Evolutionary conservation across 2,888 invertebrate genomes (phyloP).

Genomic region (Schizaphis graminum): DNA sequence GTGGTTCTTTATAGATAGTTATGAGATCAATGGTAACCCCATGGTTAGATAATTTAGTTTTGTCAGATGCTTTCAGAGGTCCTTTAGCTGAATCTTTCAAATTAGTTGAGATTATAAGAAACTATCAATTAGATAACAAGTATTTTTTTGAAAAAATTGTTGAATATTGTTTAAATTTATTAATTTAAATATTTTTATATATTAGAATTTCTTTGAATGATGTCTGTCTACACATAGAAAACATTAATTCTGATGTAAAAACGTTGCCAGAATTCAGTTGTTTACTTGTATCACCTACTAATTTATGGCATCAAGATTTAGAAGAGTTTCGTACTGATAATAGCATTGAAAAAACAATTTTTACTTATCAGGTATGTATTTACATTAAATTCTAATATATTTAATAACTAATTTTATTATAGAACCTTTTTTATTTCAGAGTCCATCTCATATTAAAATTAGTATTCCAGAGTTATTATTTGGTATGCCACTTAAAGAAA

Average conservation of each 20-base stretch:
- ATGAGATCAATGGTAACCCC: slow-evolving; percentile 83
- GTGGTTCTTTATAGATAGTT: slow-evolving; percentile 70
- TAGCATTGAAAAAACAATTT: slow-evolving; percentile 85
- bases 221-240: slow-evolving; percentile 88
- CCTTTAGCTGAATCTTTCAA: slow-evolving; percentile 92
- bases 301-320: slow-evolving; percentile 90
- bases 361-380: slow-evolving; percentile 81
- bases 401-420: neutral
- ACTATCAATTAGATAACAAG: slow-evolving; percentile 83
- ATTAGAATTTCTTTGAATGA: slow-evolving; percentile 82
- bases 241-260: slow-evolving; percentile 72
- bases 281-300: slow-evolving; percentile 91
- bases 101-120: slow-evolving; percentile 86
- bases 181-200: neutral
- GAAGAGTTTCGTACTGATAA: slow-evolving; percentile 84
- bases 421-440: slow-evolving; percentile 73
- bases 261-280: slow-evolving; percentile 93
- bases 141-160: slow-evolving; percentile 70
- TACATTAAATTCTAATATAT: slow-evolving; percentile 64
- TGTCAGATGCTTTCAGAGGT: slow-evolving; percentile 92
- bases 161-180: slow-evolving; percentile 1
- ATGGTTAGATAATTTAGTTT: slow-evolving; percentile 84
- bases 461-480: slow-evolving; percentile 91
- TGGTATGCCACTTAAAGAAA: slow-evolving; percentile 90
- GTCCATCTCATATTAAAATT: slow-evolving; percentile 85